Percentiles rank a stretch among this genome's conserved stretches.
Evolutionary conservation across 2,113 vertebrate species (phyloP).

Genomic region (Telmatochromis brachygnathus): DNA sequence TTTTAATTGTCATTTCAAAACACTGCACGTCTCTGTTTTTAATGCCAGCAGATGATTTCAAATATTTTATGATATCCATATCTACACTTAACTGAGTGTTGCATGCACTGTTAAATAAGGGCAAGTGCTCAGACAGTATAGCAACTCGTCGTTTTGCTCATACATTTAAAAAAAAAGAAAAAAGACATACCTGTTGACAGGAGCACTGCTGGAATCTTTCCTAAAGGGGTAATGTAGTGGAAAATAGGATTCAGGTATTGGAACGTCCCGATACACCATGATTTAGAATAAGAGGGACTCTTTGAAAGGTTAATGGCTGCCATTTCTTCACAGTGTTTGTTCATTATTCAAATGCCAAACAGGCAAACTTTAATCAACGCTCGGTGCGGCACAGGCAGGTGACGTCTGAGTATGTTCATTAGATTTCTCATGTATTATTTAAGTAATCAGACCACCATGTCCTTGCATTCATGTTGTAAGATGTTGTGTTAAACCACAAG

Average conservation of each 20-base stretch:
- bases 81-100: not conserved
- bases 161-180: not conserved
- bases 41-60: not conserved
- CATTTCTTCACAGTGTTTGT: conserved; percentile 70
- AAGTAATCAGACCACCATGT: conserved; percentile 68
- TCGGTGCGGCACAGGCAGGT: conserved; percentile 41
- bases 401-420: conserved; percentile 65
- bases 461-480: conserved; percentile 49
- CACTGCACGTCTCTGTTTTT: not conserved
- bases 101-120: not conserved
- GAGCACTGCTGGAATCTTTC: not conserved
- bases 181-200: not conserved
- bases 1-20: not conserved
- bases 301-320: conserved; percentile 72
- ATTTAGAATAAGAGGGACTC: conserved; percentile 41
- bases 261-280: not conserved
- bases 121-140: not conserved
- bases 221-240: conserved; percentile 15
- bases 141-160: not conserved
- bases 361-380: conserved; percentile 72
- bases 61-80: not conserved
- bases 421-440: conserved; percentile 75
- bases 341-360: conserved; percentile 79
- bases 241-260: conserved; percentile 24
- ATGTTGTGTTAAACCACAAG: conserved; percentile 54